Base-by-base conservation (phyloP, 1,140 invertebrate species). In the Drosophila bifasciata region DNA sequence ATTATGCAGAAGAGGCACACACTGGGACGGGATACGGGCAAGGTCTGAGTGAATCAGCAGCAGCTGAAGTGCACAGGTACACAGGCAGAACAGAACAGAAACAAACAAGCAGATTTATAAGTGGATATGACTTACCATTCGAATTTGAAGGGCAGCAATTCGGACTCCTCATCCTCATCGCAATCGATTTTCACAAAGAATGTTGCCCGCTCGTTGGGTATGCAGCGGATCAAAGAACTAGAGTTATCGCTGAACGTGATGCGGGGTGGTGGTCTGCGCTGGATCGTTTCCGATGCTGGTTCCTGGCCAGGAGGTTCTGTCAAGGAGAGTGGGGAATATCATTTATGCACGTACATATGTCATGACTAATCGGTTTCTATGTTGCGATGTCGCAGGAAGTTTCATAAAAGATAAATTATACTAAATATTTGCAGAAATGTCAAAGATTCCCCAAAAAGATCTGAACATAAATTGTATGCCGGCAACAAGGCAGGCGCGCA, bases 181-280 rank as follows among this genome's bases (percentile, higher is more conserved):
- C 90, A 90, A 64, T 91, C 90, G 64, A 91, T 91, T 71, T 91
- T 91, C 45, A 91, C 90, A 58, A 91, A 91, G 49, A 91, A 91
- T 16, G 89, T 91, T 15, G 90, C 90, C 17, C 90, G 76, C 57
- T 91, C 90, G 55, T 91, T 91, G 56, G 90, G 88, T 59, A 89
- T 71, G 68, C 90, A 91, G 25, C 90, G 80, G 44, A 91, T 77
- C 1, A 91, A 46, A 51, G 89, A 79, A 32, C 90, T 91, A 43
- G 90, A 91, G 64, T 91, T 91, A 17, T 91, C 90, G 51, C 89
- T 91, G 19, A 91, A 91, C 11, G 89, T 81, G 16, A 91, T 79
- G 45, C 83, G 76, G 28, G 74, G 80, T 16, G 75, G 64, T 28
- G 49, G 55, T 50, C 39, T 63, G 21, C 66, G 44, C 5, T 45